Base-by-base conservation (phyloP, 2,888 invertebrate genomes). In the Watsonalla cultraria region DNA sequence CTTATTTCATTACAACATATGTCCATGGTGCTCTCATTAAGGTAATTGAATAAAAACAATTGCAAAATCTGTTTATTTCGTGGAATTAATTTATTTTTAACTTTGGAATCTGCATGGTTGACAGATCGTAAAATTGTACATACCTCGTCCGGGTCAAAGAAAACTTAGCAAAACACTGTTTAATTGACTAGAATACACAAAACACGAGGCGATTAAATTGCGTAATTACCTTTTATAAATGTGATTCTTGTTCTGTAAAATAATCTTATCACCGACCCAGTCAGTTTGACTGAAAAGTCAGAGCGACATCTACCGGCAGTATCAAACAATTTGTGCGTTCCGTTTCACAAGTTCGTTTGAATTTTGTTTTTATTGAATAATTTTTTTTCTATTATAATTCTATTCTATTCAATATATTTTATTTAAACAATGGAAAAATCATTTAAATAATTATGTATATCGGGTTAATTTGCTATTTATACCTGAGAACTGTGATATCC, bases 181-280 rank as follows among this genome's bases (percentile, higher is more conserved):
- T 42, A 54, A 46, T 45, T 35, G 14, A 4, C 24, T 49, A 57
- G 37, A 46, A 49, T 52, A 54, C 56, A 56, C 46, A 45, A n/a
- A 37, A 51, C 52, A 52, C 11, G 47, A 37, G 47, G 48, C 9
- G 42, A 9, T 24, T 9, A 42, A 42, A 11, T 8, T 42, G 42
- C 11, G 11, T 42, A 34, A 59, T 63, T 76, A 76, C 77, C 77
- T 76, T 77, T 69, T 57, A 24, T 24, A 54, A 62, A 64, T 66
- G 58, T 61, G 59, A 57, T 57, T 64, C 57, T 66, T 59, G 56
- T 60, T 56, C 62, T 52, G 59, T 54, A 61, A 70, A 66, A 58
- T 59, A 62, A 56, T 69, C 63, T 69, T 68, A 67, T 69, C 69
- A 65, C 67, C 49, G 62, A 67, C 67, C 68, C 62, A 59, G 62